Conservation (phyloP, 92 coral and sea anemone species). For the Siderastrea siderea region DNA sequence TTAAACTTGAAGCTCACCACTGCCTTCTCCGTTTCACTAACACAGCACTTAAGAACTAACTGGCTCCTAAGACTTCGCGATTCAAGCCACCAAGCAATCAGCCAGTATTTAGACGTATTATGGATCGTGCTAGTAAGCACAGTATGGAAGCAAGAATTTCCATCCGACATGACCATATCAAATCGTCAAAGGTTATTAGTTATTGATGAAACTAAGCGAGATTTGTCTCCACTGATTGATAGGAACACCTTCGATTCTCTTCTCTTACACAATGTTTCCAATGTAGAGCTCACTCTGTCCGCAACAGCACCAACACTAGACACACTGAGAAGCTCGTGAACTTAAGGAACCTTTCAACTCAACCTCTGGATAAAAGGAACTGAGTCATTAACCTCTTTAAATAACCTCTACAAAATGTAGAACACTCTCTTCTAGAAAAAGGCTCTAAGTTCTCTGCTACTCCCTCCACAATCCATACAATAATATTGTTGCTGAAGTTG, state of each 20-base stretch:
- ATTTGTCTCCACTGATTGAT: not conserved
- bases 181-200: not conserved
- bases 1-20: slow-evolving; percentile 15
- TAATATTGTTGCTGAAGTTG: slow-evolving; percentile 1
- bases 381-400: not conserved
- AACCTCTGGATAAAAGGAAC: not conserved
- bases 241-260: not conserved
- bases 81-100: slow-evolving; percentile 47
- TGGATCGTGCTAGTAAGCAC: slow-evolving; percentile 50
- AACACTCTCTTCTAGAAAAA: not conserved
- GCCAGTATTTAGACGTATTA: slow-evolving; percentile 46
- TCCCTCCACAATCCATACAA: not conserved
- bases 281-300: not conserved
- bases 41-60: not conserved
- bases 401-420: not conserved
- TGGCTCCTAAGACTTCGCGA: slow-evolving; percentile 13
- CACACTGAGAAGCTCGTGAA: not conserved
- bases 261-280: not conserved
- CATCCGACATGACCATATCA: slow-evolving; percentile 32
- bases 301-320: not conserved
- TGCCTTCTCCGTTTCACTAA: not conserved
- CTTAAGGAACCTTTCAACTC: not conserved
- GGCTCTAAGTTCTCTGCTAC: too few species aligned
- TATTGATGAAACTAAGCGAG: not conserved
- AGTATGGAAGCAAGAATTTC: slow-evolving; percentile 43